Evolutionary conservation across 2,113 vertebrate species (phyloP).

Genomic region (Beaufortia kweichowensis): DNA sequence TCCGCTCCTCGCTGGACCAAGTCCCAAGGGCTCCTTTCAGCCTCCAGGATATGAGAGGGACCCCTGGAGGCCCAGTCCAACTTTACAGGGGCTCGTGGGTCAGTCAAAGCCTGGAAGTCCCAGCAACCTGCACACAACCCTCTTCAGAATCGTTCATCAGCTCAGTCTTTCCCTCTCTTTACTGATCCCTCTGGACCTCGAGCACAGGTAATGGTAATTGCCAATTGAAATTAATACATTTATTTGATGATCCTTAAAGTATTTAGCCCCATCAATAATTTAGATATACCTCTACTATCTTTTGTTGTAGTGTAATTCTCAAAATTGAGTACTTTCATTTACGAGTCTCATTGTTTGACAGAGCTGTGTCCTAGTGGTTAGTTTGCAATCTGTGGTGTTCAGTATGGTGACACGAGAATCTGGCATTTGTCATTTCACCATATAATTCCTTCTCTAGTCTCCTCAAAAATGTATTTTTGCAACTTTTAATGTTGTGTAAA

Average conservation of each 20-base stretch:
- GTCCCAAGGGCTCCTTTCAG: conserved; percentile 24
- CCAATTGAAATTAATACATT: background rate
- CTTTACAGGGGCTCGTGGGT: conserved; percentile 22
- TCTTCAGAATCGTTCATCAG: background rate
- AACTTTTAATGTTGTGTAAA: background rate
- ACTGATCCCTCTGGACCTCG: background rate
- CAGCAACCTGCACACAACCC: background rate
- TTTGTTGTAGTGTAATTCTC: background rate
- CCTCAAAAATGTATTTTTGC: no score
- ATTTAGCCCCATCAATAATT: background rate
- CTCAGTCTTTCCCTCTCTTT: background rate
- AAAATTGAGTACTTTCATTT: background rate
- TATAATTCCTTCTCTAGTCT: no score
- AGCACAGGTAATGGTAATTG: conserved; percentile 10
- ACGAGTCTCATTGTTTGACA: background rate
- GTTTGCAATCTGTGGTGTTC: background rate
- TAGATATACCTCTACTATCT: background rate
- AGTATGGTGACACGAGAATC: background rate
- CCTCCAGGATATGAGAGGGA: conserved; percentile 4
- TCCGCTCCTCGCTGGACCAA: conserved; percentile 68
- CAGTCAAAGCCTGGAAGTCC: background rate
- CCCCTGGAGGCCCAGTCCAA: conserved; percentile 30
- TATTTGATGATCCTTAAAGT: background rate
- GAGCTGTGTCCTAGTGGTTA: background rate
- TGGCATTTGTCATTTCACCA: background rate